Evolutionary conservation across 2,888 invertebrate genomes (phyloP), one percentile per base, ranked within the genome.

Genomic region (Drosophila trichaetosa): DNA sequence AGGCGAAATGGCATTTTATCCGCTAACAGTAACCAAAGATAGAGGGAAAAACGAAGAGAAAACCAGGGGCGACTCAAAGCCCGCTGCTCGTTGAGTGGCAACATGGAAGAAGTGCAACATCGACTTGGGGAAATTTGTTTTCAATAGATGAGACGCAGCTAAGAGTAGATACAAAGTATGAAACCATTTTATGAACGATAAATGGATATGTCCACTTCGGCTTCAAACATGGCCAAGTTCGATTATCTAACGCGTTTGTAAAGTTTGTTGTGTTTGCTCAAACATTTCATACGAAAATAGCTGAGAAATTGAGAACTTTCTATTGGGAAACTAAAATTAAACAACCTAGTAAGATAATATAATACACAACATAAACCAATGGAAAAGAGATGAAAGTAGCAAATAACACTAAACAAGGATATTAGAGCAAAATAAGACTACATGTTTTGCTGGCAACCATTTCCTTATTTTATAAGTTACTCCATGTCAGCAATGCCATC

Each of bases 1-100:
- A 87, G 87, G 79, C 78, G 79, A 89, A 85, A 81, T 87, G 85
- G 73, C 73, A 83, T 73, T 79, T 86, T 84, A 88, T 80, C 80
- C 72, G 64, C 73, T 42, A 42, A 48, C 60, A 61, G 64, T 52
- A 16, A 38, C 34, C 51, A 31, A 36, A 48, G 16, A 46, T 7
- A 2, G 8, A 34, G 11, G 7, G 7, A 40, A 38, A 48, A 40
- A 42, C 18, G 34, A 21, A 40, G 16, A 34, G 10, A 48, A 24
- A 40, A 21, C 13, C 38, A 27, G 36, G 18, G 31, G 10, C 33
- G 7, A 60, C 79, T 63, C 79, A 79, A 62, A 74, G 66, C 65
- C 57, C 59, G 54, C 31, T 58, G 61, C 53, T 73, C 46, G 58
- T 66, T 75, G 76, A 67, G 70, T 64, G 77, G 71, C 80, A 80